These are phyloP conservation scores for Camarhynchus parvulus DNA, from an alignment of 2,113 vertebrate genomes.

Conservation along the genomic window DNA sequence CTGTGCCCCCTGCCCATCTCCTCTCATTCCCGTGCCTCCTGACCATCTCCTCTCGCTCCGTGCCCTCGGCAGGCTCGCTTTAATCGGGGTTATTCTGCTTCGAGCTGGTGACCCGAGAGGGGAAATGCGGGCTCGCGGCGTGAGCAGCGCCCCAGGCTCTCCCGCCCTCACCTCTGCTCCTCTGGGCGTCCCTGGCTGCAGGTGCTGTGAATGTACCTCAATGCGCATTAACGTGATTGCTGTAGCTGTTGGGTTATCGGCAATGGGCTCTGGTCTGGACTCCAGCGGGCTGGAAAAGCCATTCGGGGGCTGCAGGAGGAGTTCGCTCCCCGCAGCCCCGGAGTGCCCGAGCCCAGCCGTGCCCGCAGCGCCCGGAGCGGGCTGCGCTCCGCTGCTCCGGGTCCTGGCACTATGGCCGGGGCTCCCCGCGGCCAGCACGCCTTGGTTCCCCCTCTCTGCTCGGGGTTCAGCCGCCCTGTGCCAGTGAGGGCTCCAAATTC, in stretches of 20 bases:
- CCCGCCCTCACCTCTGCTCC: background rate
- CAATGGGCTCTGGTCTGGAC: no score
- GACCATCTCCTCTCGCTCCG: no score
- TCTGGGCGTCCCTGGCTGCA: background rate
- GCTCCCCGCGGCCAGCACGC: background rate
- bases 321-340: background rate
- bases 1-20: background rate
- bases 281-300: background rate
- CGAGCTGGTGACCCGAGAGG: background rate
- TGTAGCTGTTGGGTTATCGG: accelerated
- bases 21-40: no score
- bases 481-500: accelerated
- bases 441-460: background rate
- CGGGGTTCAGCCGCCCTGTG: accelerated
- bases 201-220: accelerated
- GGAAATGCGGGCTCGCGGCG: background rate
- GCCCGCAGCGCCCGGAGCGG: background rate
- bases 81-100: background rate
- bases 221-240: accelerated
- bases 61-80: background rate
- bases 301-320: background rate
- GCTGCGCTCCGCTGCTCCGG: accelerated
- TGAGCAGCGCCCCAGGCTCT: background rate
- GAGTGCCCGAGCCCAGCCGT: accelerated
- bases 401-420: accelerated